Percentiles rank a stretch among this genome's conserved stretches.
phyloP scores from a whole-genome alignment of 1,140 invertebrate species.

The Watersipora subatra region DNA sequence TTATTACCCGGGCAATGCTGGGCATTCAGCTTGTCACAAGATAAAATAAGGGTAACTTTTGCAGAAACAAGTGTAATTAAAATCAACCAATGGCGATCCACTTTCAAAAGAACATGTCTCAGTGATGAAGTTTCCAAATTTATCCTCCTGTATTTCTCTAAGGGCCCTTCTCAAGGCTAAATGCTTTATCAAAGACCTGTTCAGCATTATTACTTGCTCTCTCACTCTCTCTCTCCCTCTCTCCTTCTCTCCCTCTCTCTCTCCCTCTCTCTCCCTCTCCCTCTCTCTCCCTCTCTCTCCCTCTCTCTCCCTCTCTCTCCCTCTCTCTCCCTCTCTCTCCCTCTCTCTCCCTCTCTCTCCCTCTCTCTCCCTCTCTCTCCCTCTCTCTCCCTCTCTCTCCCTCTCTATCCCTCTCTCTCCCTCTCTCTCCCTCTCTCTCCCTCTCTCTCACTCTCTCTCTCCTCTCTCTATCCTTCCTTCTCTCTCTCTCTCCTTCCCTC shows the following conservation, averaged over 20 bases:
- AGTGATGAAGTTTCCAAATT: background rate
- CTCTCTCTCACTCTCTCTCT: background rate
- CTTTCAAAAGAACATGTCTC: background rate
- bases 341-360: slow-evolving; percentile 4
- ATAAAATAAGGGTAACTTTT: too few species aligned
- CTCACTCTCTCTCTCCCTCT: background rate
- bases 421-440: background rate
- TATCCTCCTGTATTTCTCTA: background rate
- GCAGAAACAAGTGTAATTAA: background rate
- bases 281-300: background rate
- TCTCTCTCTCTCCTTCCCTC: too few species aligned
- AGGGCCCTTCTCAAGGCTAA: background rate
- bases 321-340: background rate
- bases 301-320: background rate
- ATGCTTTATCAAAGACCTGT: background rate
- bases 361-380: background rate
- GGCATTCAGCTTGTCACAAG: too few species aligned
- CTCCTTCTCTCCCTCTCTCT: background rate
- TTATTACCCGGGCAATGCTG: too few species aligned
- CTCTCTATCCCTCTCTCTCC: too few species aligned
- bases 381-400: slow-evolving; percentile 1
- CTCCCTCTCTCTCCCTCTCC: background rate
- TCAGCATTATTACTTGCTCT: background rate
- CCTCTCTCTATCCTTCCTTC: too few species aligned
- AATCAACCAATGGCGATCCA: background rate